A percentile compares a stretch with the other conserved stretches of the same genome.
phyloP scores from a whole-genome alignment of 1,140 invertebrate species.

The Colletes gigas region DNA sequence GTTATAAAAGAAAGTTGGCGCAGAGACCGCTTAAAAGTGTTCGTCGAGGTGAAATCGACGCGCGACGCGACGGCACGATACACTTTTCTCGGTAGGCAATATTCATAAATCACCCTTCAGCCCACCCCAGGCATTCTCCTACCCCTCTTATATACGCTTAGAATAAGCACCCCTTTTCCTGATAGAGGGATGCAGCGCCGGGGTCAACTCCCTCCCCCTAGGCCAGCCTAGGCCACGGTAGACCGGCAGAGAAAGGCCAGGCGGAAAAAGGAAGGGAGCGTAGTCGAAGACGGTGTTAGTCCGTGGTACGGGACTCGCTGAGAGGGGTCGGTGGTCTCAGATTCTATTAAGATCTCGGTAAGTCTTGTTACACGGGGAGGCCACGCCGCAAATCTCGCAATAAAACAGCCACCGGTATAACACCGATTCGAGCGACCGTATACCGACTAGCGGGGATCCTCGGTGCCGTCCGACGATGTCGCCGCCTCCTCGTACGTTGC shows the following conservation, averaged over 20 bases:
- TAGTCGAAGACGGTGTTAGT: conserved; percentile 45
- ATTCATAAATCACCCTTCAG: conserved; percentile 80
- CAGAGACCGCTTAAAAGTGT: conserved; percentile 14
- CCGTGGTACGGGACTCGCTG: conserved; percentile 46
- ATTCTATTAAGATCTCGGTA: conserved; percentile 82
- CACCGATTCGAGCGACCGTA: conserved; percentile 66
- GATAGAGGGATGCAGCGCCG: conserved; percentile 59
- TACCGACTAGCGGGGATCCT: conserved; percentile 19
- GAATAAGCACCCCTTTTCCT: conserved; percentile 75
- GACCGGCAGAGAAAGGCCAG: conserved; percentile 25
- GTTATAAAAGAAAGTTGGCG: conserved; percentile 36
- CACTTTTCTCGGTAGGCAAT: conserved; percentile 77
- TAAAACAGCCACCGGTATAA: conserved; percentile 79
- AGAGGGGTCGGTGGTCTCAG: conserved; percentile 70
- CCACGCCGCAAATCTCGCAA: conserved; percentile 80
- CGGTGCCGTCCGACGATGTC: background rate
- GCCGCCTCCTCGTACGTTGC: conserved; percentile 41
- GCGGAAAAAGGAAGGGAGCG: conserved; percentile 29
- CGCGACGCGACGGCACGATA: conserved; percentile 64
- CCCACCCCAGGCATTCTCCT: conserved; percentile 33
- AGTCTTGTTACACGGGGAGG: conserved; percentile 79
- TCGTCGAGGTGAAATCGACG: conserved; percentile 64
- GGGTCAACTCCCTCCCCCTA: conserved; percentile 57
- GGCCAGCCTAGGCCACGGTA: conserved; percentile 3
- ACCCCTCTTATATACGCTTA: conserved; percentile 75